Conservation (phyloP, 2,888 invertebrate species). For the Spisula subtruncata region DNA sequence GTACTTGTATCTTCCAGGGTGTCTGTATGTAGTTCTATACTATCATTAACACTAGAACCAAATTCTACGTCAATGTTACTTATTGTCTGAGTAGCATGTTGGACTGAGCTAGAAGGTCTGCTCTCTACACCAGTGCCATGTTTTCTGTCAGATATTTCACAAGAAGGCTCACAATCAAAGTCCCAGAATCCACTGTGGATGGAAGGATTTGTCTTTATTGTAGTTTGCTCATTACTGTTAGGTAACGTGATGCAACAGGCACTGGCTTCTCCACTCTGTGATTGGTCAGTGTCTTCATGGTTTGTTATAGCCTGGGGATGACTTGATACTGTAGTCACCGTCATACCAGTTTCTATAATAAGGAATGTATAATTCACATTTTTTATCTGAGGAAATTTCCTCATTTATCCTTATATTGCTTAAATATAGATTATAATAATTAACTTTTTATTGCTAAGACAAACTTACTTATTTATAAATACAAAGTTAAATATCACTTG, state of each 20-base stretch:
- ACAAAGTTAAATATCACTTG: neutral
- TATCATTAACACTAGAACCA: neutral
- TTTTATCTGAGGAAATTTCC: neutral
- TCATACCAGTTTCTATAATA: constrained; percentile 34
- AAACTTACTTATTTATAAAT: neutral
- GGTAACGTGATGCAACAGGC: neutral
- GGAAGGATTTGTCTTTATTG: neutral
- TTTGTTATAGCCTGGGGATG: neutral
- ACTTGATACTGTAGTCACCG: too few species aligned
- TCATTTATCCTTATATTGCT: neutral
- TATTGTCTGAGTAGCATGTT: neutral
- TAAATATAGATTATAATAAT: neutral
- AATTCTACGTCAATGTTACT: neutral
- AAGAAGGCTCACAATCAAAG: neutral
- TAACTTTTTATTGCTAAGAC: neutral
- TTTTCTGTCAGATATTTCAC: neutral
- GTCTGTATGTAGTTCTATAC: neutral
- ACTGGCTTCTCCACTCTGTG: neutral
- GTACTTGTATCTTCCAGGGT: neutral
- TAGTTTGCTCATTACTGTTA: neutral
- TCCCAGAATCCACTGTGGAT: constrained; percentile 10
- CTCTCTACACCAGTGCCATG: neutral
- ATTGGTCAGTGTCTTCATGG: neutral
- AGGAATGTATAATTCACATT: neutral
- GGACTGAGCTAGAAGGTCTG: neutral